Conservation (phyloP, 2,113 vertebrate species). For the Ceratotherium simum region DNA sequence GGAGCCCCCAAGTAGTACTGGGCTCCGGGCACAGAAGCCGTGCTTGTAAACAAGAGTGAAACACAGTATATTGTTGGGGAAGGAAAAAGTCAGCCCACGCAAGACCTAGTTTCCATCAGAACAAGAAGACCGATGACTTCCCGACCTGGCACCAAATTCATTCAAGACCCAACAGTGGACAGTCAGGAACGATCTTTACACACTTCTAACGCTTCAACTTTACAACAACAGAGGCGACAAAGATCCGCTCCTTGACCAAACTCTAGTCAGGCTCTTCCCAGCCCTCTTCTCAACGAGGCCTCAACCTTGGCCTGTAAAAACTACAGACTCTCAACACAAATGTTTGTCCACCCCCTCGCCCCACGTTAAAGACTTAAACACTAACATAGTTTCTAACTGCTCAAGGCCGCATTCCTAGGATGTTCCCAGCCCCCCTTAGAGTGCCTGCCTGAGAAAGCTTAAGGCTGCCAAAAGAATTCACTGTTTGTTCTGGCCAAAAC, state of each 20-base stretch:
- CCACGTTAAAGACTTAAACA: neutral
- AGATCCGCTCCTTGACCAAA: neutral
- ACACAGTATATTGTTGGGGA: neutral
- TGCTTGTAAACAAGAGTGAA: neutral
- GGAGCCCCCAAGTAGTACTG: neutral
- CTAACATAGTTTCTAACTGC: neutral
- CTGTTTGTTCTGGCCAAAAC: neutral
- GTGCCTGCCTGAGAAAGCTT: neutral
- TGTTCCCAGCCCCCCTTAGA: neutral
- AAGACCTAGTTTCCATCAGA: neutral
- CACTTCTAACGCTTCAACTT: neutral
- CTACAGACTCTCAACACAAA: neutral
- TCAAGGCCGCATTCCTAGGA: neutral
- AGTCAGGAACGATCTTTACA: neutral
- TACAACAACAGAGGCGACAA: neutral
- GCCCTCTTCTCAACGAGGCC: neutral
- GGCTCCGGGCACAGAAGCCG: neutral
- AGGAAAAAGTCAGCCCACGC: neutral
- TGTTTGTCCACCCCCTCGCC: neutral
- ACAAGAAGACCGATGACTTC: neutral
- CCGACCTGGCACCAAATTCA: neutral
- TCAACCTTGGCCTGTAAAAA: neutral
- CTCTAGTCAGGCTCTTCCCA: neutral
- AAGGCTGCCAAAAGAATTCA: neutral
- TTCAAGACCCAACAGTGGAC: neutral